These are phyloP conservation scores for Lordiphosa collinella DNA, from an alignment of 1,140 invertebrate species.

Conservation along the genomic window DNA sequence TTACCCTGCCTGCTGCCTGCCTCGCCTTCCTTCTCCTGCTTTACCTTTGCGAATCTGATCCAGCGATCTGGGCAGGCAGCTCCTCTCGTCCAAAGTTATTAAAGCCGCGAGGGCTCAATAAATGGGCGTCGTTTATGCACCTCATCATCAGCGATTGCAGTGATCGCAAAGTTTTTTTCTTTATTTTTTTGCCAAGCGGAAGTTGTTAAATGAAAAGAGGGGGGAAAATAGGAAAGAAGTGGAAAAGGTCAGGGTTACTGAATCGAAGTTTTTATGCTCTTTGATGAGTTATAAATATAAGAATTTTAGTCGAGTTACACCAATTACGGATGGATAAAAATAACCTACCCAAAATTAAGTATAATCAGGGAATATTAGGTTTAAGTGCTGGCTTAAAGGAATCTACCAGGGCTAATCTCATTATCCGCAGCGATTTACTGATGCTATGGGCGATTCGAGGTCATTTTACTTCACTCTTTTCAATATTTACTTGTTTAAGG, in stretches of 20 bases:
- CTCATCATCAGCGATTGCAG: slow-evolving; percentile 73
- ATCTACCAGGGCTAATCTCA: too few relatives aligned
- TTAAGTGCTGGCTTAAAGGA: too few relatives aligned
- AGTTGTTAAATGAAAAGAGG: slow-evolving; percentile 61
- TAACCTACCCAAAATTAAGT: too few relatives aligned
- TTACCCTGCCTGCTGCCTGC: slow-evolving; percentile 36
- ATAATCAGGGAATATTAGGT: too few relatives aligned
- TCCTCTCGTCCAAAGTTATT: slow-evolving; percentile 41
- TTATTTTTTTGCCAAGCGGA: slow-evolving; percentile 49
- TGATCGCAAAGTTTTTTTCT: slow-evolving; percentile 48
- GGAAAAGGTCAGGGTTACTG: slow-evolving; percentile 19
- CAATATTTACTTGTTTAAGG: too few relatives aligned
- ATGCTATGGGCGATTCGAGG: too few relatives aligned
- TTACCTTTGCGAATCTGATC: not conserved
- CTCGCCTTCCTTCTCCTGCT: not conserved
- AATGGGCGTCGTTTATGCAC: slow-evolving; percentile 77
- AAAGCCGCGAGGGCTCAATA: slow-evolving; percentile 70
- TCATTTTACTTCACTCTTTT: too few relatives aligned
- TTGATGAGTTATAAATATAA: not conserved
- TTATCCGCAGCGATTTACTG: too few relatives aligned
- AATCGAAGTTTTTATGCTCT: not conserved
- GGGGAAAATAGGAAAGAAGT: slow-evolving; percentile 15
- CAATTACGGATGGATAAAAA: too few relatives aligned
- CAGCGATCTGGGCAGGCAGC: not conserved
- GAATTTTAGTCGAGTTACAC: too few relatives aligned